Evolutionary conservation across 2,113 vertebrate genomes (phyloP).

Genomic region (Pituophis catenifer): DNA sequence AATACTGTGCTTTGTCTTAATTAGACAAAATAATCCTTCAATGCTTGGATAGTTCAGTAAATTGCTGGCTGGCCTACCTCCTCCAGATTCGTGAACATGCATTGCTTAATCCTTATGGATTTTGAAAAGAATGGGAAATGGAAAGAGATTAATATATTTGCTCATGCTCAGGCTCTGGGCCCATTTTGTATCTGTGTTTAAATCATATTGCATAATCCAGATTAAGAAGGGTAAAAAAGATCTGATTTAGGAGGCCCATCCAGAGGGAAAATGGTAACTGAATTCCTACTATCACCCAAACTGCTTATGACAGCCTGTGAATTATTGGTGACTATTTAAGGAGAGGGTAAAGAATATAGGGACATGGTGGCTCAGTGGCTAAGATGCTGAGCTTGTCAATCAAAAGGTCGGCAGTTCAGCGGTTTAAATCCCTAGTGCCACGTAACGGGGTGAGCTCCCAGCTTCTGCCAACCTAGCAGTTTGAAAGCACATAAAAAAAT

Average conservation of each 20-base stretch:
- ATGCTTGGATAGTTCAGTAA: constrained; percentile 62
- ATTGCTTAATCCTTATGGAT: constrained; percentile 28
- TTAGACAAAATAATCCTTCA: constrained; percentile 69
- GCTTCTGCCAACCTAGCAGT: no score
- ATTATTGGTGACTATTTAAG: not conserved
- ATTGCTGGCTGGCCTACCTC: constrained; percentile 55
- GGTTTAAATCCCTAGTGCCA: no score
- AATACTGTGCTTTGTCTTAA: constrained; percentile 64
- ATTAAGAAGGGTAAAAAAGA: not conserved
- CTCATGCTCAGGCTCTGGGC: not conserved
- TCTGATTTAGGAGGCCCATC: not conserved
- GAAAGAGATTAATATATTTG: constrained; percentile 31
- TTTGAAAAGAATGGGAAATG: constrained; percentile 41
- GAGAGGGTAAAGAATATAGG: not conserved
- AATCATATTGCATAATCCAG: not conserved
- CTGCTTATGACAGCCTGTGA: not conserved
- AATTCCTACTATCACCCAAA: not conserved
- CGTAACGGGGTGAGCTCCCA: no score
- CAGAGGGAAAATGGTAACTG: not conserved
- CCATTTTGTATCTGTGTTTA: not conserved
- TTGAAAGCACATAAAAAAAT: no score
- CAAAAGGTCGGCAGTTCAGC: no score
- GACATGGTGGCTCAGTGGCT: no score
- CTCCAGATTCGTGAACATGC: constrained; percentile 40
- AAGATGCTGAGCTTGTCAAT: no score